phyloP scores from a whole-genome alignment of 2,888 invertebrate genomes.

The Tetramorium bicarinatum region DNA sequence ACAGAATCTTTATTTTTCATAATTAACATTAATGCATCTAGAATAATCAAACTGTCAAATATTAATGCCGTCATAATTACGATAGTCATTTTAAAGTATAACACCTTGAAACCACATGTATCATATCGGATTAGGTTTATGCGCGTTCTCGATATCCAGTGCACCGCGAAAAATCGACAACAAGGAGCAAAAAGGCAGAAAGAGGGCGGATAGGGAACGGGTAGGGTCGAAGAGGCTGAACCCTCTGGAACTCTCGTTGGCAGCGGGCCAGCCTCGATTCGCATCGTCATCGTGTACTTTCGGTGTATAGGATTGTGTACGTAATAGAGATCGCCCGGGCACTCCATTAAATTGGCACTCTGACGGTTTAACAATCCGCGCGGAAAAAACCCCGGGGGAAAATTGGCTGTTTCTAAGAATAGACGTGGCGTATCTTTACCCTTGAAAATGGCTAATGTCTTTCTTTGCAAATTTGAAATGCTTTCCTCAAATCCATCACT shows the following conservation, averaged over 20 bases:
- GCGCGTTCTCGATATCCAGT: conserved; percentile 70
- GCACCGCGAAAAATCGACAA: conserved; percentile 56
- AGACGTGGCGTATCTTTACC: neutral
- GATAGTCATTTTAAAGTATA: neutral
- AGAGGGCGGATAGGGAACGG: conserved; percentile 6
- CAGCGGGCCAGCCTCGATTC: conserved; percentile 67
- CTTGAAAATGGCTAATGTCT: neutral
- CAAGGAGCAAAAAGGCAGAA: conserved; percentile 49
- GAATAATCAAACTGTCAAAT: neutral
- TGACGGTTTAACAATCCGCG: conserved; percentile 38
- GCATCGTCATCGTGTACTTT: conserved; percentile 70
- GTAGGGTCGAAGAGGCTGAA: conserved; percentile 70
- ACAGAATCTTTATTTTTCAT: neutral
- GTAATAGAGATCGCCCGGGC: conserved; percentile 71
- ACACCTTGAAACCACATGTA: neutral
- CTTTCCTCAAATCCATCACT: neutral
- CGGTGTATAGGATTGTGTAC: conserved; percentile 42
- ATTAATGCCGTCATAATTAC: conserved; percentile 8
- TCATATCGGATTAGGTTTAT: conserved; percentile 15
- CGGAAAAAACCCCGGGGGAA: conserved; percentile 11
- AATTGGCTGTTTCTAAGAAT: conserved; percentile 7
- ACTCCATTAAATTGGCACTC: conserved; percentile 67
- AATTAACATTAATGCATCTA: neutral
- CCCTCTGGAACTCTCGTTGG: conserved; percentile 70
- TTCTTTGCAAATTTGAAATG: neutral